Evolutionary conservation across 2,113 vertebrate species (phyloP).

Genomic region (Neodontobutis hainanensis): DNA sequence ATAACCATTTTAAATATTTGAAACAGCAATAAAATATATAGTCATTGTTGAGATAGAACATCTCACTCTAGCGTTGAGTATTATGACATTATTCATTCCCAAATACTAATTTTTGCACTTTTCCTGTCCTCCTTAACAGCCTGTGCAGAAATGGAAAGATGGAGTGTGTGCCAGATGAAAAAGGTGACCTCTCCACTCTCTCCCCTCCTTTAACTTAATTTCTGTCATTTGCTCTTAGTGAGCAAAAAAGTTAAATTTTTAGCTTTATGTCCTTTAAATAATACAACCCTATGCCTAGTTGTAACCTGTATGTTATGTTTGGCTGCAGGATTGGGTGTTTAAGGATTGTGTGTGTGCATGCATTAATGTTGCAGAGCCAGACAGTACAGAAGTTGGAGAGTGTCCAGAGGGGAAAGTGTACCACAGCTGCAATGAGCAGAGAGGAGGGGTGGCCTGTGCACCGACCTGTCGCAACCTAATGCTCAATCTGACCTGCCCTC

Average conservation of each 20-base stretch:
- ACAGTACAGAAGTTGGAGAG: constrained; percentile 74
- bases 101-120: constrained; percentile 18
- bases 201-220: constrained; percentile 33
- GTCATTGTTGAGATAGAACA: constrained; percentile 40
- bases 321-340: constrained; percentile 35
- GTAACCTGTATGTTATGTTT: constrained; percentile 59
- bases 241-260: constrained; percentile 67
- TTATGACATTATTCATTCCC: constrained; percentile 41
- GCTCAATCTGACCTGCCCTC: constrained; percentile 96
- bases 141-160: constrained; percentile 79
- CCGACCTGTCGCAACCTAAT: constrained; percentile 92
- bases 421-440: constrained; percentile 89
- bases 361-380: constrained; percentile 68
- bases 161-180: constrained; percentile 78
- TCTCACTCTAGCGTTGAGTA: constrained; percentile 38
- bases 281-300: constrained; percentile 61
- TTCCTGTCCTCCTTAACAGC: constrained; percentile 57
- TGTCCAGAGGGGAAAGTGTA: constrained; percentile 94
- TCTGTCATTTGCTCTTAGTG: constrained; percentile 27
- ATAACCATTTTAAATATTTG: constrained; percentile 9
- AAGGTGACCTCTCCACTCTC: constrained; percentile 65
- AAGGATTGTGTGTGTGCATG: constrained; percentile 25
- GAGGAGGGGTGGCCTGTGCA: constrained; percentile 89
- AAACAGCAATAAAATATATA: constrained; percentile 40
- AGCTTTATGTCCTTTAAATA: constrained; percentile 51